Evolutionary conservation across 2,797 vertebrate species (phyloP), one percentile per base, ranked within the genome.

Genomic region (Nothura maculosa): DNA sequence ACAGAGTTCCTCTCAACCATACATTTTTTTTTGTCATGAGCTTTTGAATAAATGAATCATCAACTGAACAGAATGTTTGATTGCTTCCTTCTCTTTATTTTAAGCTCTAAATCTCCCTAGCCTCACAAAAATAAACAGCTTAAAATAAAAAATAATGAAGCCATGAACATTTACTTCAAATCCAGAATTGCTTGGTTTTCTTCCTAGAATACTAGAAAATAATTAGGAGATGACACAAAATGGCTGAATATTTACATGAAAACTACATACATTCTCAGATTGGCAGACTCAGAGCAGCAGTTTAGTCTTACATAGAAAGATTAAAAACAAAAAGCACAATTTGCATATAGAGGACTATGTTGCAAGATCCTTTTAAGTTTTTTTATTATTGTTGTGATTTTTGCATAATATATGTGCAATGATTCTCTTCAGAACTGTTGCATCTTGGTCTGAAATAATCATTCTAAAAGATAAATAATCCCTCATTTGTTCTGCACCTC

Each of bases 361-460:
- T 92, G 15, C 18, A 64, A 45, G 54, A 16, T 67, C 48, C 91
- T 36, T 77, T 80, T 81, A 81, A 85, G 89, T 78, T 85, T 66
- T 84, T 81, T 38, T 38, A 38, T 38, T 38, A 38, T 38, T 38
- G 57, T 68, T 89, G 40, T 45, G 10, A 12, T 69, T 78, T 97
- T 79, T 80, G 12, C 80, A 58, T 95, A 92, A 96, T 96, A 91
- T 64, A 89, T 90, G 43, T 96, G 54, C n/a, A 96, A 90, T 93
- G 62, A 95, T 95, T 96, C 72, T 86, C 32, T 86, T 87, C 72
- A 83, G 47, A 94, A 81, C 42, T 79, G 68, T 89, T 93, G 92
- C 75, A 95, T 75, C 88, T 95, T 95, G 87, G 97, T 54, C 50
- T 91, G 72, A 96, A 97, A 95, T 95, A 95, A 96, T 95, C 43